Evolutionary conservation across 1,140 invertebrate genomes (phyloP), one percentile per base, ranked within the genome.

Genomic region (Calycopis cecrops): DNA sequence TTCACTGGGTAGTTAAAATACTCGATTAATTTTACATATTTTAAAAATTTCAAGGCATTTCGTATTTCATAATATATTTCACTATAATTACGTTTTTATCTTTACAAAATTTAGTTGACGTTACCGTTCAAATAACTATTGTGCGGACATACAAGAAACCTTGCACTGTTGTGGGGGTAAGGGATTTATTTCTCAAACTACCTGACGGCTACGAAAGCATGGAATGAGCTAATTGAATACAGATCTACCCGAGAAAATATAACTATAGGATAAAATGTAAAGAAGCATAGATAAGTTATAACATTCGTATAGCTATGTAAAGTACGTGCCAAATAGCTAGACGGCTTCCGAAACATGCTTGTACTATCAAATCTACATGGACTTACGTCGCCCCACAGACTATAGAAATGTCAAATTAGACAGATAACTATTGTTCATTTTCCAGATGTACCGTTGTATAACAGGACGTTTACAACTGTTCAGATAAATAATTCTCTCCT

Each of bases 91-190:
- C 21, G 21, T 28, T 28, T n/a, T n/a, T n/a, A n/a, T 18, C 17
- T 52, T 53, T 14, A 53, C 42, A 47, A 16, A 54, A 9, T 33
- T 37, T 44, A 33, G 14, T 7, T 18, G 52, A 35, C 21, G n/a
- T 53, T 47, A 57, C 37, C 16, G 35, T 17, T 44, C 21, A 6
- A 28, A 28, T 28, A 2, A 28, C 6, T 44, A 49, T 1, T 33
- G 21, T 33, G 21, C 21, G 9, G 7, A 33, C 17, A 44, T 12
- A 44, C 9, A 9, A 14, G 1, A 48, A 67, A 76, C 81, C 76
- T 85, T 77, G 76, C 81, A 80, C 59, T 67, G 52, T 59, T 68
- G 76, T 76, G 76, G 77, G 69, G 69, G 56, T 63, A 62, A 67
- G 76, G 81, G 75, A 78, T 68, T 58, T 65, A 66, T 78, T 81